Base-by-base conservation (phyloP, 1,140 invertebrate species). In the Marisa cornuarietis region DNA sequence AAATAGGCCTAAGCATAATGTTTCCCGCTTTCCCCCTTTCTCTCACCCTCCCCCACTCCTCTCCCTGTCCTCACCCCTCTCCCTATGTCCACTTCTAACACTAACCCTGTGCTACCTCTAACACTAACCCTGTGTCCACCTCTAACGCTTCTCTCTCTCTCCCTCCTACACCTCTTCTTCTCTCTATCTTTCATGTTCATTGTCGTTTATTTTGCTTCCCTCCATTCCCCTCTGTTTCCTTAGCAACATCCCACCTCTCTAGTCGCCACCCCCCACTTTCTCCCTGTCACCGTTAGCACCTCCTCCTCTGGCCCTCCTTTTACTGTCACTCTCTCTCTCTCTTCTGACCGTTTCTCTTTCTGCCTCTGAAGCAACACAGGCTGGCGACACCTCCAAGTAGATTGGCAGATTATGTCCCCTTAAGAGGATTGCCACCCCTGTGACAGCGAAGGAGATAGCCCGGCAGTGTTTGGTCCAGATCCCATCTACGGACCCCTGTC, bases 371-470 rank as follows among this genome's bases (percentile, higher is more conserved):
- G 31, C 76, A 24, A n/a, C 49, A 51, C 49, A 42, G 65, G 54
- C 49, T n/a, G 76, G 49, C 63, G 65, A 77, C 76, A 77, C 76
- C 76, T 77, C 65, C 61, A 63, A 77, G 76, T 77, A 77, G 76
- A 77, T 77, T 77, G 76, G 76, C 76, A 77, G 76, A 77, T 77
- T 77, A 77, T 77, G 76, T 69, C 76, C 76, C 76, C 76, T 77
- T 77, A 77, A 77, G 76, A 77, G 76, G 76, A 77, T 77, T 77
- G 76, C 76, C 76, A 51, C 76, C 76, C 65, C 22, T 68, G 76
- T 77, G 76, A 77, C 76, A 77, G 76, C 76, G 54, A 11, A 65
- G 65, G 63, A 77, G 76, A 77, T 77, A 77, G 65, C 31, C n/a
- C 18, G 42, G 31, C 76, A 77, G 26, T 77, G 76, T 77, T 77